Evolutionary conservation across 2,797 vertebrate genomes (phyloP).

Genomic region (Tokudaia muenninki): DNA sequence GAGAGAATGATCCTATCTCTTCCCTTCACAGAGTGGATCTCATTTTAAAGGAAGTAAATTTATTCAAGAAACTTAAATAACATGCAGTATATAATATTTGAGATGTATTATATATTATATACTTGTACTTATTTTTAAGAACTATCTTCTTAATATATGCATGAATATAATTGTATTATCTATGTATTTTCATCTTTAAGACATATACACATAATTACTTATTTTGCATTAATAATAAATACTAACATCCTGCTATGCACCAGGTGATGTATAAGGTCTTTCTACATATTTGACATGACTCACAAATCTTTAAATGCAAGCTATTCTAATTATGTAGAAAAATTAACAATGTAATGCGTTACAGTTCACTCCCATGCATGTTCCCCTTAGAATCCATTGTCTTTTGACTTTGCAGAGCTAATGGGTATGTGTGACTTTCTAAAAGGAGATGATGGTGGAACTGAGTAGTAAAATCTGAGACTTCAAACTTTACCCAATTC

Average conservation of each 20-base stretch:
- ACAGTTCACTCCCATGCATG: neutral
- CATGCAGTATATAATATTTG: neutral
- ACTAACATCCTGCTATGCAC: neutral
- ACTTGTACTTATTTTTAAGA: constrained; percentile 44
- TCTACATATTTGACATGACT: neutral
- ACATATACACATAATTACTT: neutral
- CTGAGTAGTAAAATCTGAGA: neutral
- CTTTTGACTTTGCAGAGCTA: neutral
- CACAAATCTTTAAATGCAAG: constrained; percentile 37
- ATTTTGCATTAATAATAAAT: constrained; percentile 10
- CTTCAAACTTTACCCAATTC: neutral
- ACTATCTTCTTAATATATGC: neutral
- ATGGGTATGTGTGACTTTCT: neutral
- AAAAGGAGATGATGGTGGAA: neutral
- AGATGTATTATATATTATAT: neutral
- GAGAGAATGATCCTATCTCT: neutral
- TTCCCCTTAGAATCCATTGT: neutral
- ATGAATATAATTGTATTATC: neutral
- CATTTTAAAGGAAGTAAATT: constrained; percentile 11
- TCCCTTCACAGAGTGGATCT: neutral
- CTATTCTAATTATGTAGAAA: neutral
- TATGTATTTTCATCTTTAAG: neutral
- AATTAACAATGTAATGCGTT: neutral
- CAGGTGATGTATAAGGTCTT: neutral
- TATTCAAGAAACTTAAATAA: constrained; percentile 14